Base-by-base conservation (phyloP, 2,113 vertebrate genomes). In the Paramormyrops kingsleyae region DNA sequence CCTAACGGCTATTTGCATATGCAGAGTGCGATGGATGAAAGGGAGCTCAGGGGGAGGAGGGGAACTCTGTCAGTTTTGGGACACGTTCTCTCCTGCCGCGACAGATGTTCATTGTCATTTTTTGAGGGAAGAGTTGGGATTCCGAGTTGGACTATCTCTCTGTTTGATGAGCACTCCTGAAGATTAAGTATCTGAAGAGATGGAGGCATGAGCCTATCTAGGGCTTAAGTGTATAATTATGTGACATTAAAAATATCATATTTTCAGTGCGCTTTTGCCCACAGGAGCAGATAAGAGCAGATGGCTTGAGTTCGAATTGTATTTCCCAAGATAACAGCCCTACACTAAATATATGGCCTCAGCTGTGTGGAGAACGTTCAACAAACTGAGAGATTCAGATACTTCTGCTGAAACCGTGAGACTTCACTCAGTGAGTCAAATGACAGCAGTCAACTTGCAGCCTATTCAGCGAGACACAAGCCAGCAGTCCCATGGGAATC, bases 151-250 rank as follows among this genome's bases (percentile, higher is more conserved):
- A 50, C 13, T 19, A 84, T 21, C 35, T 49, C 53, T 70, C 89
- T 49, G 24, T n/a, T 46, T 84, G 46, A 21, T 49, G 50, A 84
- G 35, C 87, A 21, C 74, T 42, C 27, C 56, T 52, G 70, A 47
- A 46, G 70, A 87, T 52, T 46, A 70, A 83, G 88, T 31, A 86
- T 42, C 15, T 53, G 84, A 87, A 91, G 88, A 90, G 93, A 91
- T 91, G 91, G 91, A 91, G 83, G 87, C 87, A 90, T 86, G 89
- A 91, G 91, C 87, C 90, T 42, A 92, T 90, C 91, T 77, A 56
- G 87, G 62, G 53, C 50, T 90, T 91, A 90, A 92, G 92, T 89
- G 91, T 92, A 90, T 92, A 92, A 92, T 91, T 92, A 91, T 91
- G 87, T 77, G 62, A 92, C 89, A 46, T 89, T 70, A 92, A 88